Conservation (phyloP, 92 coral and sea anemone genomes). For the Paramuricea clavata region DNA sequence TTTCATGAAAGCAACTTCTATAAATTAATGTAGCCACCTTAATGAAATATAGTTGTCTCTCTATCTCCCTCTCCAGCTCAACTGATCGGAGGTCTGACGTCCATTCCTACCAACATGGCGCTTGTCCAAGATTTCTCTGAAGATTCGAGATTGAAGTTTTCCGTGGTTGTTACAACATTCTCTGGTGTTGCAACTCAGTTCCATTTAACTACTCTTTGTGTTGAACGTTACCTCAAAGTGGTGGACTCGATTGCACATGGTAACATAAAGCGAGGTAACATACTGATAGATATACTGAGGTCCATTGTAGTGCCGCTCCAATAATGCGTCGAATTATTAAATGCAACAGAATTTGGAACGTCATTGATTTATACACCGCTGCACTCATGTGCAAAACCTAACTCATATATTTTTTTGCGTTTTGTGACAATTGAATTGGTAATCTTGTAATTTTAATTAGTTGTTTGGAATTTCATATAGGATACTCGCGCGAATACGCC, state of each 20-base stretch:
- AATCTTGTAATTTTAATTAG: too few relatives aligned
- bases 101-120: slow-evolving; percentile 14
- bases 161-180: slow-evolving; percentile 2
- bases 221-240: slow-evolving; percentile 8
- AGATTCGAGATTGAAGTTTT: slow-evolving; percentile 2
- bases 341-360: too few relatives aligned
- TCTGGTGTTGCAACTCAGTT: slow-evolving; percentile 33
- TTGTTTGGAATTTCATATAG: too few relatives aligned
- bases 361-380: too few relatives aligned
- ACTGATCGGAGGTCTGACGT: slow-evolving; percentile 33
- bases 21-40: not conserved
- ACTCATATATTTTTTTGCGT: too few relatives aligned
- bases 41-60: too few relatives aligned
- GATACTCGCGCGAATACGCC: too few relatives aligned
- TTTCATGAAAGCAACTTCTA: too few relatives aligned
- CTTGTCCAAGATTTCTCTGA: slow-evolving; percentile 9
- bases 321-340: too few relatives aligned
- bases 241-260: not conserved
- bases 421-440: too few relatives aligned
- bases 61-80: not conserved
- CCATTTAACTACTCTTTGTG: slow-evolving; percentile 1
- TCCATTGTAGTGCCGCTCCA: too few relatives aligned
- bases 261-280: slow-evolving; percentile 24
- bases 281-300: not conserved
- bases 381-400: too few relatives aligned